A percentile compares a stretch with the other conserved stretches of the same genome.
These are phyloP conservation scores for Chaetodon trifascialis DNA, from an alignment of 2,113 vertebrate species.

Conservation along the genomic window DNA sequence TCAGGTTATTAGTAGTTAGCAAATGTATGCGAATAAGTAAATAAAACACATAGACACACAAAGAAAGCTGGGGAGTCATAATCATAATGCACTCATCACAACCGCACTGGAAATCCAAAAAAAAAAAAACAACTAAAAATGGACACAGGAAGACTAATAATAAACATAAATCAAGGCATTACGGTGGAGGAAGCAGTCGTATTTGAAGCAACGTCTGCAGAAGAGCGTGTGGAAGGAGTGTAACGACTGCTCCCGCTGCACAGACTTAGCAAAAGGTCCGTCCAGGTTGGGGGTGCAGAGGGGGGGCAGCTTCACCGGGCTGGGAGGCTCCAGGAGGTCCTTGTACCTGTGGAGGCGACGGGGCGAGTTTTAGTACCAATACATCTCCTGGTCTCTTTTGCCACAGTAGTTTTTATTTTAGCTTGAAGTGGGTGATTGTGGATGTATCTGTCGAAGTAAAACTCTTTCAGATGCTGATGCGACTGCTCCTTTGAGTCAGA, in stretches of 20 bases:
- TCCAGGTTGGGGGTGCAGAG: conserved; percentile 98
- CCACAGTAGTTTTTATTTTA: not conserved
- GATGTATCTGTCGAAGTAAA: conserved; percentile 11
- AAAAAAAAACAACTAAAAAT: not conserved
- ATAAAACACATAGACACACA: not conserved
- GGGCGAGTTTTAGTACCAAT: not conserved
- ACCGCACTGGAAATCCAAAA: not conserved
- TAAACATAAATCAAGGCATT: conserved; percentile 51
- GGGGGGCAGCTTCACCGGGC: conserved; percentile 90
- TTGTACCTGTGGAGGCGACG: conserved; percentile 88
- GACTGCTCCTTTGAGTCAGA: conserved; percentile 56
- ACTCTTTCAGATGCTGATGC: conserved; percentile 71
- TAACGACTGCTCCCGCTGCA: conserved; percentile 96
- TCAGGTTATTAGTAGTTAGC: not conserved
- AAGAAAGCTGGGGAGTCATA: not conserved
- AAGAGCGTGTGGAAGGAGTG: conserved; percentile 99
- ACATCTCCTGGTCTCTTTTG: not conserved
- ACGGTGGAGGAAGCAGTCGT: conserved; percentile 99
- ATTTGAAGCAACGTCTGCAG: conserved; percentile 98
- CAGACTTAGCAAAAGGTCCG: conserved; percentile 94
- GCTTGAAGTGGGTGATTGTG: not conserved
- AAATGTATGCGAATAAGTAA: not conserved
- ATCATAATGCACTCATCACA: not conserved
- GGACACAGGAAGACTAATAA: not conserved
- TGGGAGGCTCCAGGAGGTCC: conserved; percentile 92